Evolutionary conservation across 1,140 invertebrate species (phyloP), one percentile per base, ranked within the genome.

Genomic region (Riptortus pedestris): DNA sequence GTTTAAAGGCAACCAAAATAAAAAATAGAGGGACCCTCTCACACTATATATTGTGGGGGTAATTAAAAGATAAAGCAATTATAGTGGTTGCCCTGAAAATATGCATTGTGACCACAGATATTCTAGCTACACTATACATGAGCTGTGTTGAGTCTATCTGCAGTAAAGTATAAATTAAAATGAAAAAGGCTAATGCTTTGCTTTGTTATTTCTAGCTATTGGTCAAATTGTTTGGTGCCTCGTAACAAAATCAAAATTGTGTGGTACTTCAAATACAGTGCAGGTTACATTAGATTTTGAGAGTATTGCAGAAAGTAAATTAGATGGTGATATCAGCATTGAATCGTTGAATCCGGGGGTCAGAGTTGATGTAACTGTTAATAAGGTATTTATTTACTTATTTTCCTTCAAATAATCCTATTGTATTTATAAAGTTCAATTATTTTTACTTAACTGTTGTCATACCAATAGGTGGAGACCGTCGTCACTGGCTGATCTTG

Each of bases 151-250:
- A n/a, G n/a, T n/a, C n/a, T n/a, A n/a, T n/a, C n/a, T n/a, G n/a
- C n/a, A n/a, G n/a, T n/a, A n/a, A n/a, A n/a, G n/a, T n/a, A n/a
- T n/a, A n/a, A n/a, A n/a, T n/a, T n/a, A n/a, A n/a, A n/a, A n/a
- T n/a, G n/a, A n/a, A n/a, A n/a, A n/a, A n/a, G n/a, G n/a, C n/a
- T n/a, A n/a, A n/a, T n/a, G n/a, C n/a, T n/a, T n/a, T n/a, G n/a
- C n/a, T n/a, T n/a, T n/a, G n/a, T n/a, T n/a, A 51, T 20, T 59
- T 59, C 7, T 29, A 59, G 57, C 12, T 24, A 59, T 59, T 24
- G 57, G 57, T 9, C 57, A 59, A 33, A 38, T 59, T 29, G 16
- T 59, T 14, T 59, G 57, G 57, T 59, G 57, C 33, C 14, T 33
- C 14, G 57, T 59, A 2, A 59, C 28, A 9, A 59, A 59, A 14